phyloP scores from a whole-genome alignment of 2,888 invertebrate genomes.

The Drosophila mayaguana region DNA sequence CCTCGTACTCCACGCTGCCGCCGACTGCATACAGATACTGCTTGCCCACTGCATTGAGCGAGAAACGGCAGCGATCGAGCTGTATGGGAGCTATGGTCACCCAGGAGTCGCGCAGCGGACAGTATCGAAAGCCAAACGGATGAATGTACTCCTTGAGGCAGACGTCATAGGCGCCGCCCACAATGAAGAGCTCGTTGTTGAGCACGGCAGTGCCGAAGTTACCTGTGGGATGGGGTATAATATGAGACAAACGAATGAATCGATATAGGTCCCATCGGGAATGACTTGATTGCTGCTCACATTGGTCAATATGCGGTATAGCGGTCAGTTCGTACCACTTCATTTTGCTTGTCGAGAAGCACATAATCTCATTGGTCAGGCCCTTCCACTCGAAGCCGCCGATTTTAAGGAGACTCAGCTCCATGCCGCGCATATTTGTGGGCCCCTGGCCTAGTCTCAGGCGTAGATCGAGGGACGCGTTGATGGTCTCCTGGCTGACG shows the following conservation, averaged over 20 bases:
- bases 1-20: constrained; percentile 87
- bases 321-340: constrained; percentile 89
- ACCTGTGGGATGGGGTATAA: constrained; percentile 48
- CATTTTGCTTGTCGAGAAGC: constrained; percentile 87
- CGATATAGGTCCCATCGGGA: not conserved
- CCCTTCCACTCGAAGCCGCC: constrained; percentile 90
- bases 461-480: constrained; percentile 9
- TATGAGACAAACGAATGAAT: not conserved
- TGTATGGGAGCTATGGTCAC: constrained; percentile 89
- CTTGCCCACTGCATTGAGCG: constrained; percentile 87
- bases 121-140: constrained; percentile 90
- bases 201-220: constrained; percentile 90
- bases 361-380: constrained; percentile 89
- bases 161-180: constrained; percentile 91
- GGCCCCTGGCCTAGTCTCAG: constrained; percentile 46
- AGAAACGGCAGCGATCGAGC: constrained; percentile 88
- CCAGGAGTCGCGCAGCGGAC: constrained; percentile 88
- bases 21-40: constrained; percentile 88
- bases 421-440: constrained; percentile 88
- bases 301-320: constrained; percentile 91
- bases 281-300: constrained; percentile 64
- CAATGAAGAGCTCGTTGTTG: constrained; percentile 89
- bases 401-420: constrained; percentile 88
- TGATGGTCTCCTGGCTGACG: not conserved
- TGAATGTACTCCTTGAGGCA: constrained; percentile 89